Base-by-base conservation (phyloP, 2,797 vertebrate genomes). In the Pangasius djambal region DNA sequence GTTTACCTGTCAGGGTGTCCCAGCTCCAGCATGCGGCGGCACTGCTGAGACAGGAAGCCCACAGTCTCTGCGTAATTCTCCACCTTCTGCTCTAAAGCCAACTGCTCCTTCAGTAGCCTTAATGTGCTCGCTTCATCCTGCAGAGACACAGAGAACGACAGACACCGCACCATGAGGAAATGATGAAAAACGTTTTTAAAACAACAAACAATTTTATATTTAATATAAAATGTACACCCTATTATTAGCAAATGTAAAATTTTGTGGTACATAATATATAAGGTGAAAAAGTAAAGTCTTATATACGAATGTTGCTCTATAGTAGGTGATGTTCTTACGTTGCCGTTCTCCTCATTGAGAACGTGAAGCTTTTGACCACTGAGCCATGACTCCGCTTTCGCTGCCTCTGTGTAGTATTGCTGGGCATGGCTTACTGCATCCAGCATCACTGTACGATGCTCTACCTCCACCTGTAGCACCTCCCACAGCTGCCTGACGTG, bases 321-420 rank as follows among this genome's bases (percentile, higher is more conserved):
- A 55, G 50, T 25, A 55, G 50, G 18, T 40, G 8, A 2, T 57
- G 4, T 78, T 63, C 92, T 7, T 94, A 96, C 98, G 91, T 96
- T 97, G 88, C 97, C 98, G 88, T 97, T 98, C 90, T 99, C 98
- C 88, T 98, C 97, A 4, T 96, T 97, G 94, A 97, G 97, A 93
- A 99, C 97, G 72, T 98, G 97, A 57, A 99, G 95, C 92, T 98
- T 98, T 94, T 98, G 97, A 86, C 97, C 98, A 0, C 98, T 97
- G 95, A 99, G 97, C 98, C 98, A 98, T 34, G 98, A 97, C 93
- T 98, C 98, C 0, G 97, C 97, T 93, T 98, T 98, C 0, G 96
- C 97, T 0, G 97, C 97, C 28, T 99, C 97, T 0, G 94, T 94
- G 92, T 98, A 97, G 94, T 98, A 98, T 94, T 97, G 97, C 92